phyloP scores from a whole-genome alignment of 30 jellyfish, hydroid and myxozoan species.

The Catostylus mosaicus region DNA sequence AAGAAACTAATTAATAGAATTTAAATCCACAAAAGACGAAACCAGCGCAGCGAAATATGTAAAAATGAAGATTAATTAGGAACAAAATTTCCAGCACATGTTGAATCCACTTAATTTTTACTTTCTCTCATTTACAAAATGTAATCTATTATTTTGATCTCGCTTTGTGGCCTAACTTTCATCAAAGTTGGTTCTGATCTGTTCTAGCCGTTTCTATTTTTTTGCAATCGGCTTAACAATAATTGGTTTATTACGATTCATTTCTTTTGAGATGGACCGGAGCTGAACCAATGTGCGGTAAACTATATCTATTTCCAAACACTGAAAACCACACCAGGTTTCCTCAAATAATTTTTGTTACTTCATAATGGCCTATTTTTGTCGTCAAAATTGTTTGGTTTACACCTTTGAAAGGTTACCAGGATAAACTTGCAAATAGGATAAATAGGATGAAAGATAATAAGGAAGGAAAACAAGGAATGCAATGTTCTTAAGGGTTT shows the following conservation, averaged over 20 bases:
- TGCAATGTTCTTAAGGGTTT: conserved; percentile 9
- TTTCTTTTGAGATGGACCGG: neutral
- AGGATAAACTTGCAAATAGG: neutral
- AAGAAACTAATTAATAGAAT: no score
- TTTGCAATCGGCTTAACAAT: neutral
- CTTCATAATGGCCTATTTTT: neutral
- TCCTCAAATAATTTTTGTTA: neutral
- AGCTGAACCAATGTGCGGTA: conserved; percentile 3
- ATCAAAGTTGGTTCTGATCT: no score
- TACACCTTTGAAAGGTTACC: conserved; percentile 1
- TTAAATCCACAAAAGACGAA: no score
- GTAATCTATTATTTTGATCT: no score
- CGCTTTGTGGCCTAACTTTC: no score
- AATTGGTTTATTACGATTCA: neutral
- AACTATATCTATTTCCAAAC: neutral
- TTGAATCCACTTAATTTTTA: no score
- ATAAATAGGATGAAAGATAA: neutral
- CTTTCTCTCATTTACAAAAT: no score
- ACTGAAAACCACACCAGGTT: neutral
- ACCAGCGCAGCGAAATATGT: no score
- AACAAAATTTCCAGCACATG: no score
- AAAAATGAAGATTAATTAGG: no score
- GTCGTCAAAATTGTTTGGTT: neutral
- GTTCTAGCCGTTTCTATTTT: neutral
- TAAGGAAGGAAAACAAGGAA: conserved; percentile 13